phyloP scores from a whole-genome alignment of 2,113 vertebrate species.

The Pomatostomus ruficeps region DNA sequence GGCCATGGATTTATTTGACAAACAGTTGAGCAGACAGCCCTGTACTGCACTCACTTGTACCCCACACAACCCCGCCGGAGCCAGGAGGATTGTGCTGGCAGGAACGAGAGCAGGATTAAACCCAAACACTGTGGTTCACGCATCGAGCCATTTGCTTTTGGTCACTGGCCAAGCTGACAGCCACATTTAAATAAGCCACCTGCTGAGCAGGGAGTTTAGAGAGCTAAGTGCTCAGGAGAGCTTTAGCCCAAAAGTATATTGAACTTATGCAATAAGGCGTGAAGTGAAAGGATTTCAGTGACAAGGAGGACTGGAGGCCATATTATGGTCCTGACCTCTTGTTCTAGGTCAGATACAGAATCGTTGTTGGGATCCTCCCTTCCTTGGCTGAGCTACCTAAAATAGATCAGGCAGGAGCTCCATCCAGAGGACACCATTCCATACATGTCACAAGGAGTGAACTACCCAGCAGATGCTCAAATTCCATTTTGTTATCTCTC shows the following conservation, averaged over 20 bases:
- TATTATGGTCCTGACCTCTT: not conserved
- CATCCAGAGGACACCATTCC: not conserved
- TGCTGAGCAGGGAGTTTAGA: slow-evolving; percentile 19
- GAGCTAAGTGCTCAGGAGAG: not conserved
- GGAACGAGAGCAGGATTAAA: not conserved
- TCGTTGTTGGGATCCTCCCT: not conserved
- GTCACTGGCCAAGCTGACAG: not conserved
- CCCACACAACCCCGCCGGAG: not conserved
- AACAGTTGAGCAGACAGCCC: slow-evolving; percentile 15
- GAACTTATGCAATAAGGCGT: not conserved
- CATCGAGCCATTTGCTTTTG: not conserved
- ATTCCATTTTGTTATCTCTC: not conserved
- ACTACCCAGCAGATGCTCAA: not conserved
- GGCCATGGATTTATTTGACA: not conserved
- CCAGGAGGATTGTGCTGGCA: slow-evolving; percentile 34
- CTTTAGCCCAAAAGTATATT: not conserved
- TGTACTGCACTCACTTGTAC: slow-evolving; percentile 26
- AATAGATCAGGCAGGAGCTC: not conserved
- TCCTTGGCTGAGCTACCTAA: not conserved
- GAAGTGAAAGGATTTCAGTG: slow-evolving; percentile 12
- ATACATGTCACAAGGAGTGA: not conserved
- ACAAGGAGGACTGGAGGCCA: not conserved
- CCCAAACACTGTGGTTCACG: not conserved
- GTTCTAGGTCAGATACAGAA: not conserved
- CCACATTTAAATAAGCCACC: slow-evolving; percentile 40